These are phyloP conservation scores for Tuta absoluta DNA, from an alignment of 2,888 invertebrate genomes.

Conservation along the genomic window DNA sequence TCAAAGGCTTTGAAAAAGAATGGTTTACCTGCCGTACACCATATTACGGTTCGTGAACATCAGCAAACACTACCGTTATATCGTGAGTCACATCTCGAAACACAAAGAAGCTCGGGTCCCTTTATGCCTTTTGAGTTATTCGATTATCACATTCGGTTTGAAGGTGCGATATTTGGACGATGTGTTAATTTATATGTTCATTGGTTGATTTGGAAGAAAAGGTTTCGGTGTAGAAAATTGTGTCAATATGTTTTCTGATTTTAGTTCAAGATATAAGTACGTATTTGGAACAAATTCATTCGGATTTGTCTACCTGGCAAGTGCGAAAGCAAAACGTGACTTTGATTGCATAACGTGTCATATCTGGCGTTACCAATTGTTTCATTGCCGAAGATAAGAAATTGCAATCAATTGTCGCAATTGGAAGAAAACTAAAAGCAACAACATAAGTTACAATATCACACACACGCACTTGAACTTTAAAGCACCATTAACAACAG, in stretches of 20 bases:
- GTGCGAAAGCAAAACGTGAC: too few relatives aligned
- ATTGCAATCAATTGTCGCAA: background rate
- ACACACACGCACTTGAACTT: constrained; percentile 19
- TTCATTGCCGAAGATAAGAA: background rate
- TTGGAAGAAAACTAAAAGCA: background rate
- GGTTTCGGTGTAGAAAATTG: too few relatives aligned
- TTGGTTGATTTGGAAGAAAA: too few relatives aligned
- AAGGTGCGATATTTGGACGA: background rate
- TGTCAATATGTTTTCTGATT: too few relatives aligned
- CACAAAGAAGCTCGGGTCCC: constrained; percentile 1
- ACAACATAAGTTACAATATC: background rate
- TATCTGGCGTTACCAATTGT: constrained; percentile 4
- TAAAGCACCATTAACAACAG: constrained; percentile 9
- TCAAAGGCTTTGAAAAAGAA: background rate
- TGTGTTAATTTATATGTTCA: constrained; percentile 9
- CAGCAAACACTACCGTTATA: constrained; percentile 14
- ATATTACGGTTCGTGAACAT: background rate
- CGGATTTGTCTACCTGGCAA: too few relatives aligned
- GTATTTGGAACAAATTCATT: too few relatives aligned
- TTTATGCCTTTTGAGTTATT: background rate
- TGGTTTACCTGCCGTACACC: background rate
- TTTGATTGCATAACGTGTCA: too few relatives aligned
- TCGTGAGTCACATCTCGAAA: constrained; percentile 7
- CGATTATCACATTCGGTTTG: background rate
- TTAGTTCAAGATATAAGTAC: too few relatives aligned